Evolutionary conservation across 2,797 vertebrate genomes (phyloP).

Genomic region (Ctenopoma multispine): DNA sequence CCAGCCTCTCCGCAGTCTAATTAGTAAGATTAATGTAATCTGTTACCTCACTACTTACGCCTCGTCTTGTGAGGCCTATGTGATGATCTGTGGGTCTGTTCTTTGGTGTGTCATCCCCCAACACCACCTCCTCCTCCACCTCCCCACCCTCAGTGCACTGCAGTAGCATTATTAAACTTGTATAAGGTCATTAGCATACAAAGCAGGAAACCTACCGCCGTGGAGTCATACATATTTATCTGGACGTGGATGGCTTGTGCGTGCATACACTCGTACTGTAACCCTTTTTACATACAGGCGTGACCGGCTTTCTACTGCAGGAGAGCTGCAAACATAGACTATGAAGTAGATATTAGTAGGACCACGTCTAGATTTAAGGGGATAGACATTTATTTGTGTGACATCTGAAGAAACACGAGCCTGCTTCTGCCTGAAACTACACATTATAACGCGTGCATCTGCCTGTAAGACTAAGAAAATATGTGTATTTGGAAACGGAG

Average conservation of each 20-base stretch:
- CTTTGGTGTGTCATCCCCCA: constrained; percentile 24
- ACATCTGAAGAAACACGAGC: constrained; percentile 41
- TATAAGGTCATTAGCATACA: constrained; percentile 84
- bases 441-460: constrained; percentile 18
- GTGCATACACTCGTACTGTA: constrained; percentile 61
- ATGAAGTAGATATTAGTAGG: constrained; percentile 46
- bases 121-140: constrained; percentile 29
- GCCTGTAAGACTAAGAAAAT: constrained; percentile 29
- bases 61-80: constrained; percentile 44
- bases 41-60: constrained; percentile 47
- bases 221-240: constrained; percentile 82
- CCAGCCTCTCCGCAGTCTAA: constrained; percentile 43
- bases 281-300: constrained; percentile 48
- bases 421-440: constrained; percentile 18
- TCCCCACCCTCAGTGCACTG: constrained; percentile 53
- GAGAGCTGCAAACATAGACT: constrained; percentile 30
- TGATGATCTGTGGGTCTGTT: constrained; percentile 33
- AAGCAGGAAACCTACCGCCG: constrained; percentile 75
- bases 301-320: constrained; percentile 44
- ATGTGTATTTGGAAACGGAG: constrained; percentile 50
- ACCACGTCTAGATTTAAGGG: constrained; percentile 37
- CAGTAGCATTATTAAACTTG: constrained; percentile 80
- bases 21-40: constrained; percentile 63
- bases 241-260: constrained; percentile 62
- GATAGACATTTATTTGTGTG: constrained; percentile 42